A percentile compares a stretch with the other conserved stretches of the same genome.
Evolutionary conservation across 2,888 invertebrate species (phyloP).

Genomic region (Drosophila fulvimacula): DNA sequence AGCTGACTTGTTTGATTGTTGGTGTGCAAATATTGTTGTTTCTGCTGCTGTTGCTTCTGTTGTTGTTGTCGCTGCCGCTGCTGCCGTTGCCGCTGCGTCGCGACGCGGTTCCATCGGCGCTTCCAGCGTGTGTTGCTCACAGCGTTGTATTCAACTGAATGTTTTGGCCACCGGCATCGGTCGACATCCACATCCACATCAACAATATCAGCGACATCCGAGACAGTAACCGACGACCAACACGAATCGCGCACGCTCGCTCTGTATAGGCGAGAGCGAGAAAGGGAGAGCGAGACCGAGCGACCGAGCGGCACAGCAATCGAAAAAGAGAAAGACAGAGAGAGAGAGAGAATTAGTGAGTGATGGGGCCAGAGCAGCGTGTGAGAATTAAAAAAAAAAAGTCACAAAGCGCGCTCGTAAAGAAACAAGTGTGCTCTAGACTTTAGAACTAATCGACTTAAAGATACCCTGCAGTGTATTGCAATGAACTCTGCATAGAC

Average conservation of each 20-base stretch:
- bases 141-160: constrained; percentile 74
- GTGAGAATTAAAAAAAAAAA: constrained; percentile 38
- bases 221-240: constrained; percentile 59
- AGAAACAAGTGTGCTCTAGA: constrained; percentile 4
- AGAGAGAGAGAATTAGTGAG: constrained; percentile 19
- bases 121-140: constrained; percentile 69
- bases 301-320: constrained; percentile 16
- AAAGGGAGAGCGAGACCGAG: constrained; percentile 7
- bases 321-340: constrained; percentile 26
- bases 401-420: constrained; percentile 37
- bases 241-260: constrained; percentile 52
- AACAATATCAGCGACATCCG: constrained; percentile 58
- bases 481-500: rapidly evolving
- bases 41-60: constrained; percentile 36
- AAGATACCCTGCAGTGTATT: neutral
- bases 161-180: constrained; percentile 74
- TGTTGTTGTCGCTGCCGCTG: constrained; percentile 46
- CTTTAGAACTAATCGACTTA: neutral
- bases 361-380: constrained; percentile 12
- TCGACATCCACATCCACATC: constrained; percentile 62
- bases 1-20: constrained; percentile 38
- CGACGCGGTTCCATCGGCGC: constrained; percentile 71
- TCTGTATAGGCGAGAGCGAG: constrained; percentile 1
- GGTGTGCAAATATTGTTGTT: constrained; percentile 28
- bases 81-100: constrained; percentile 60